phyloP scores from a whole-genome alignment of 2,797 vertebrate species.

The Cirrhinus molitorella region DNA sequence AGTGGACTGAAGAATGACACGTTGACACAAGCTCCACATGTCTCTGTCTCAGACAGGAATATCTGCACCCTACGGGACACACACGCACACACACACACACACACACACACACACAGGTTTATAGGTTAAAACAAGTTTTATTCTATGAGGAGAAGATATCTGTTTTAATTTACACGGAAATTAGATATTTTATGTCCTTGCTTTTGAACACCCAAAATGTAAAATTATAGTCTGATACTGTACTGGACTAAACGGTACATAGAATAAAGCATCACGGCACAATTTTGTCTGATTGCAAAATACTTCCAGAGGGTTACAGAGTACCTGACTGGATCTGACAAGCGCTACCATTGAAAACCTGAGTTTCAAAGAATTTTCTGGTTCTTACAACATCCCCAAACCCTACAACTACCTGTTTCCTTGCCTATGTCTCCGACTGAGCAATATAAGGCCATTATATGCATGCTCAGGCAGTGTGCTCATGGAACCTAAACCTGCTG shows the following conservation, averaged over 20 bases:
- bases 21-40: slow-evolving; percentile 15
- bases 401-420: background rate
- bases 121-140: background rate
- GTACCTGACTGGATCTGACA: background rate
- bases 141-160: background rate
- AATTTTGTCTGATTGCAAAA: background rate
- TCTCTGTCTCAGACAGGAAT: slow-evolving; percentile 18
- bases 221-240: background rate
- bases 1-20: background rate
- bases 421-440: background rate
- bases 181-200: background rate
- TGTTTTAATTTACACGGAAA: background rate
- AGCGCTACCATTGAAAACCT: background rate
- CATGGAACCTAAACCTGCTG: slow-evolving; percentile 55
- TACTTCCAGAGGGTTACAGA: background rate
- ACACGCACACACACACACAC: background rate
- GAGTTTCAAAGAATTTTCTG: background rate
- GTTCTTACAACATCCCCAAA: background rate
- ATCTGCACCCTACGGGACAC: slow-evolving; percentile 4
- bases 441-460: slow-evolving; percentile 37
- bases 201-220: background rate
- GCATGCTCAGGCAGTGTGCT: slow-evolving; percentile 51
- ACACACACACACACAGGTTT: too few species aligned
- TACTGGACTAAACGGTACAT: background rate
- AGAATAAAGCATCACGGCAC: background rate